Evolutionary conservation across 2,797 vertebrate genomes (phyloP).

Genomic region (Sebastes diploproa): DNA sequence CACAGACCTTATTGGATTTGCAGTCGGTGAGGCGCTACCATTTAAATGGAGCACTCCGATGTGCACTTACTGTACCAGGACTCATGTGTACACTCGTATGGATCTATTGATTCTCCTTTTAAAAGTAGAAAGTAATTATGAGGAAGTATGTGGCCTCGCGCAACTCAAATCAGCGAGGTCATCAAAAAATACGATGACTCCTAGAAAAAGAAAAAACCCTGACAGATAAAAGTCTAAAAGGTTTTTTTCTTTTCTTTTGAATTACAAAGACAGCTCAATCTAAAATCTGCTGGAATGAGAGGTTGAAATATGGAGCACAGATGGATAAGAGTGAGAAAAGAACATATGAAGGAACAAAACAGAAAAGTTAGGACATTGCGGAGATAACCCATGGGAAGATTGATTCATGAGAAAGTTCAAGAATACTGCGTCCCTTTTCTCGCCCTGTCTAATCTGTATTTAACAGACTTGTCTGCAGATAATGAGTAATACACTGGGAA

Average conservation of each 20-base stretch:
- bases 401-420: constrained; percentile 64
- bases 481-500: constrained; percentile 67
- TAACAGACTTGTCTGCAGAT: constrained; percentile 72
- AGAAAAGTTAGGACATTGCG: constrained; percentile 17
- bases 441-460: constrained; percentile 70
- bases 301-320: constrained; percentile 61
- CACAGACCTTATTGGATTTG: constrained; percentile 53
- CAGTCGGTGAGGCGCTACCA: constrained; percentile 14
- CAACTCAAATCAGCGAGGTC: constrained; percentile 34
- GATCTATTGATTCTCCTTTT: constrained; percentile 59
- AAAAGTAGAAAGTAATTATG: constrained; percentile 59
- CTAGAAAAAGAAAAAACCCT: not conserved
- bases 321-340: constrained; percentile 47
- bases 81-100: not conserved
- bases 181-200: constrained; percentile 46
- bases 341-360: not conserved
- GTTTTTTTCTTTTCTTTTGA: constrained; percentile 9
- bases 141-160: constrained; percentile 37
- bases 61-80: constrained; percentile 55
- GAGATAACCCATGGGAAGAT: constrained; percentile 42
- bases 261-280: constrained; percentile 43
- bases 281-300: constrained; percentile 32
- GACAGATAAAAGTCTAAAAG: constrained; percentile 28
- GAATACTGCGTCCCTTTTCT: constrained; percentile 34
- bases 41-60: constrained; percentile 51